phyloP scores from a whole-genome alignment of 1,140 invertebrate species.

The Drosophila nigrodunni region DNA sequence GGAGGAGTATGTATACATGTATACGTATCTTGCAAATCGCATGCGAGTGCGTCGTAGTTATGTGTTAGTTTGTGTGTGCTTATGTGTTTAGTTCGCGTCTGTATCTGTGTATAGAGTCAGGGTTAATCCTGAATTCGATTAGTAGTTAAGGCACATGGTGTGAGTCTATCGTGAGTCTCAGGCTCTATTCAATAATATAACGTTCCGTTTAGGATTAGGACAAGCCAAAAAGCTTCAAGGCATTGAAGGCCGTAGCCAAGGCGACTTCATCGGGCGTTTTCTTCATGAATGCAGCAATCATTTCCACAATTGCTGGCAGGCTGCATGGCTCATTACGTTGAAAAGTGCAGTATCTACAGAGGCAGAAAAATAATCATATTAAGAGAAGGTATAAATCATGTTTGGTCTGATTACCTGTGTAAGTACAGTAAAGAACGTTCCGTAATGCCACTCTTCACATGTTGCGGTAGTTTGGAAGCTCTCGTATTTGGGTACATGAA shows the following conservation, averaged over 20 bases:
- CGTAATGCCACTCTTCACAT: constrained; percentile 94
- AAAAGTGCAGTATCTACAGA: constrained; percentile 94
- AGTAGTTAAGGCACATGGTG: constrained; percentile 73
- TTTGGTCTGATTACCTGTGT: constrained; percentile 64
- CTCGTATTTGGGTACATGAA: constrained; percentile 98
- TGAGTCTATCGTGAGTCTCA: constrained; percentile 76
- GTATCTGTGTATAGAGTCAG: constrained; percentile 41
- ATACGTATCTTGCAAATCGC: constrained; percentile 53
- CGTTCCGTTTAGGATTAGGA: constrained; percentile 88
- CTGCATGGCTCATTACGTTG: constrained; percentile 98
- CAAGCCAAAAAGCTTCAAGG: constrained; percentile 95
- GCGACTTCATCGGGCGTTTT: constrained; percentile 95
- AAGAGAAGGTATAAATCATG: not conserved
- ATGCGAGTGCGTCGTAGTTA: constrained; percentile 68
- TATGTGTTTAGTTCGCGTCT: constrained; percentile 19
- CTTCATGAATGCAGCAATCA: constrained; percentile 95
- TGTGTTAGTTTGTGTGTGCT: constrained; percentile 27
- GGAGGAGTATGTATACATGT: constrained; percentile 42
- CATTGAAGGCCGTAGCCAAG: constrained; percentile 96
- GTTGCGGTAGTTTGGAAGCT: constrained; percentile 94
- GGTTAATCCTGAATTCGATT: constrained; percentile 74
- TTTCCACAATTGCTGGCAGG: constrained; percentile 95
- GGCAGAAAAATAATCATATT: not conserved
- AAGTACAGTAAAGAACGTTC: constrained; percentile 88
- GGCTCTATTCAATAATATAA: constrained; percentile 58